Evolutionary conservation across 30 jellyfish, hydroid and myxozoan genomes (phyloP), one percentile per base, ranked within the genome.

Genomic region (Morbakka virulenta): DNA sequence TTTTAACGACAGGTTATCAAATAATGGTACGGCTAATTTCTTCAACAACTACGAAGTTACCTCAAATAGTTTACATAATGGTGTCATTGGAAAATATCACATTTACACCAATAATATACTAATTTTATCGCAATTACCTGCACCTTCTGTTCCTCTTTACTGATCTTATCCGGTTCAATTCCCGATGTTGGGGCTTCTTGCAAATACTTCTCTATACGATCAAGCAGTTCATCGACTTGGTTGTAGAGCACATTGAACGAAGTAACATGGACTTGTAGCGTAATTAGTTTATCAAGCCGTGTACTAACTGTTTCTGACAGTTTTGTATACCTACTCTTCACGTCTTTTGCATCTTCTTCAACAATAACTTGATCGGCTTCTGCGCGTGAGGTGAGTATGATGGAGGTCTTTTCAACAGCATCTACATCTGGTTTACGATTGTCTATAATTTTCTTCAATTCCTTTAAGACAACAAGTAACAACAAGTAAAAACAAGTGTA

Each of bases 221-320:
- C 93, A 28, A 91, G 72, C 22, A 91, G 52, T 64, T 91, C 98
- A 64, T 84, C 95, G 70, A 91, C 88, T 17, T 89, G 95, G 63
- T 77, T 89, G 61, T 72, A 28, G 1, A 76, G 36, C 22, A 79
- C 86, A n/a, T 62, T 82, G 83, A 64, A 78, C 21, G 47, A 51
- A 35, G 47, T 29, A 51, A 87, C 82, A 14, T 62, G 23, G 9
- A 53, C 85, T 26, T 64, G 76, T 3, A 85, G 61, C 35, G 34
- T 62, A 11, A 4, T 49, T 67, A 91, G 67, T 29, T 74, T 79
- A 20, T 24, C 76, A 62, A 76, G 64, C 12, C 83, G 80, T 50
- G 73, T 88, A 13, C 57, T 76, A 20, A 67, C 71, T 28, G 12
- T 29, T 0, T 41, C 70, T 6, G 32, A 35, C 21, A 91, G 52